phyloP scores from a whole-genome alignment of 2,888 invertebrate genomes.

The Ceriagrion tenellum region DNA sequence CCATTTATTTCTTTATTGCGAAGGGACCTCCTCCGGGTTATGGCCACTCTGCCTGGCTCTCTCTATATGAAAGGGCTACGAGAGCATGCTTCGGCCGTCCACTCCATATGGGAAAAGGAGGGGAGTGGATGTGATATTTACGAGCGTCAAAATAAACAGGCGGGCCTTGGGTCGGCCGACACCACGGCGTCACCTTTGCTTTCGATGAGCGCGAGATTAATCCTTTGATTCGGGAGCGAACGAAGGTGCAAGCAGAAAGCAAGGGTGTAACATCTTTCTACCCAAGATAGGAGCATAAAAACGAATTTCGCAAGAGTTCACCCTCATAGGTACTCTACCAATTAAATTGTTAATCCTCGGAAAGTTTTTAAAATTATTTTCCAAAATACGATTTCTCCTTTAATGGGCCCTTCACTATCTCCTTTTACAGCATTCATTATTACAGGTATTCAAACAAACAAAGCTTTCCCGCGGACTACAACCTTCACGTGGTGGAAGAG shows the following conservation, averaged over 20 bases:
- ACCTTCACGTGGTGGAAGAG: no score
- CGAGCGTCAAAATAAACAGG: constrained; percentile 11
- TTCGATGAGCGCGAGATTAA: neutral
- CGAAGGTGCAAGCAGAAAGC: neutral
- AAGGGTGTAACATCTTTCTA: neutral
- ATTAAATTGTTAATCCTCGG: no score
- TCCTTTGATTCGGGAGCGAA: neutral
- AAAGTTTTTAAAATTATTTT: no score
- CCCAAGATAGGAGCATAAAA: no score
- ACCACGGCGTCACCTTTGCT: neutral
- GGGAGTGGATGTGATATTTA: neutral
- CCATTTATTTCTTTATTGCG: neutral
- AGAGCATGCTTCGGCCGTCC: neutral
- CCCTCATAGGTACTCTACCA: no score
- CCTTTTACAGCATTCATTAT: no score
- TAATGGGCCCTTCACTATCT: no score
- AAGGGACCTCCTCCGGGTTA: neutral
- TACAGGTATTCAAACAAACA: no score
- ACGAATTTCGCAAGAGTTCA: neutral
- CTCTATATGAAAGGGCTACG: neutral
- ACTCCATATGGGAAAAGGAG: neutral
- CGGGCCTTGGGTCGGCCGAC: neutral
- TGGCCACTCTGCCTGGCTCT: neutral
- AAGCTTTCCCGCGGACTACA: no score
- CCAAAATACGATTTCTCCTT: no score